Evolutionary conservation across 2,888 invertebrate species (phyloP).

Genomic region (Sarcophaga caerulescens): DNA sequence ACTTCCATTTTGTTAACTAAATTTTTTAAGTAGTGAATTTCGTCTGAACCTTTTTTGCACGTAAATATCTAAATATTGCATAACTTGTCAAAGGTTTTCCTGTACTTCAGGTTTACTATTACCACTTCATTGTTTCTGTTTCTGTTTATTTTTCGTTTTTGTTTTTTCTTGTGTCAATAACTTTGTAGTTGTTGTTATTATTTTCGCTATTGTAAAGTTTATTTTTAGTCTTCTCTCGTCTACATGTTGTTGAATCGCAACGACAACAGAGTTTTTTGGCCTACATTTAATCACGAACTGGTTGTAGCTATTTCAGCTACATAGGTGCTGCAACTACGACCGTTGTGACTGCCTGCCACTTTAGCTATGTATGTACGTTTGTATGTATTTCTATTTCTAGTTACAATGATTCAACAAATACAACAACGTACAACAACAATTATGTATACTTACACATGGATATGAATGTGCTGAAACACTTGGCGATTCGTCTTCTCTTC

Average conservation of each 20-base stretch:
- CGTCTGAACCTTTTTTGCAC: no score
- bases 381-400: neutral
- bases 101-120: slow-evolving; percentile 17
- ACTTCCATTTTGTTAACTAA: no score
- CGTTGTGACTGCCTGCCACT: slow-evolving; percentile 6
- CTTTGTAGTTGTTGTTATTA: neutral
- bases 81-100: slow-evolving; percentile 19
- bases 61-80: neutral
- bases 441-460: no score
- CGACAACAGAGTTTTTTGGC: slow-evolving; percentile 51
- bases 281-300: slow-evolving; percentile 62
- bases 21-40: no score
- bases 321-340: neutral
- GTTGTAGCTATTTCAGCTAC: slow-evolving; percentile 43
- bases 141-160: neutral
- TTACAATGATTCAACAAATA: no score
- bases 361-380: neutral
- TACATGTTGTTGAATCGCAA: slow-evolving; percentile 29
- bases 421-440: no score
- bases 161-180: neutral
- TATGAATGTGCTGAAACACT: no score
- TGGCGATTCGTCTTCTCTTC: no score
- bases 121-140: slow-evolving; percentile 8
- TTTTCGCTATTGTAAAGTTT: slow-evolving; percentile 36
- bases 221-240: slow-evolving; percentile 12